Base-by-base conservation (phyloP, 2,797 vertebrate species). In the Chaetophractus vellerosus region DNA sequence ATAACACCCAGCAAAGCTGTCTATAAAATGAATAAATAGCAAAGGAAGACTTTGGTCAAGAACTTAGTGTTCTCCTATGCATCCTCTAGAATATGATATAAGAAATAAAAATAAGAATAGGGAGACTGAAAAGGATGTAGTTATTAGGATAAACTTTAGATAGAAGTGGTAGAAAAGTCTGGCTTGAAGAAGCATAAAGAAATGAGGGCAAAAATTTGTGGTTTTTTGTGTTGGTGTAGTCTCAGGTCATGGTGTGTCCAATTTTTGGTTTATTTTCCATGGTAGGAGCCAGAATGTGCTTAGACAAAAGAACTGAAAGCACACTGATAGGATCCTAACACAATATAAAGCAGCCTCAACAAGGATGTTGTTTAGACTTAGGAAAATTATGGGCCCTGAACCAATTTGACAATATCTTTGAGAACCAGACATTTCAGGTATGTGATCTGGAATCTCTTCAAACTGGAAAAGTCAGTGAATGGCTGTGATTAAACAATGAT, bases 211-310 rank as follows among this genome's bases (percentile, higher is more conserved):
- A 68, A 88, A 55, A 75, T 72, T 63, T 23, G 38, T 63, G 69
- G 28, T 45, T 55, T 59, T 72, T 45, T 57, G 11, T 69, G n/a
- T 83, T 75, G 50, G 14, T 66, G 31, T 9, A 71, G 64, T 72
- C 68, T 84, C 14, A 79, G 81, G 50, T 76, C 83, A 95, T 7
- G 2, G 41, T 26, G 45, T 61, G 64, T 91, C 68, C 90, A 90
- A 78, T 64, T 88, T 93, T 15, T 21, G 45, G 38, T 26, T 92
- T 96, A 93, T 92, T 97, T 97, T 95, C 84, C 90, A 72, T 28
- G 63, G 81, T 19, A 72, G 59, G 31, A 92, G 84, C 68, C 95
- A 93, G 31, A 48, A 52, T 45, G 24, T 71, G 15, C 61, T 83
- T 87, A 83, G 94, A 86, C 84, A 79, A 45, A 12, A 72, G 68